Percentiles rank a stretch among this genome's conserved stretches.
phyloP scores from a whole-genome alignment of 2,113 vertebrate species.

The Xerus inauris region DNA sequence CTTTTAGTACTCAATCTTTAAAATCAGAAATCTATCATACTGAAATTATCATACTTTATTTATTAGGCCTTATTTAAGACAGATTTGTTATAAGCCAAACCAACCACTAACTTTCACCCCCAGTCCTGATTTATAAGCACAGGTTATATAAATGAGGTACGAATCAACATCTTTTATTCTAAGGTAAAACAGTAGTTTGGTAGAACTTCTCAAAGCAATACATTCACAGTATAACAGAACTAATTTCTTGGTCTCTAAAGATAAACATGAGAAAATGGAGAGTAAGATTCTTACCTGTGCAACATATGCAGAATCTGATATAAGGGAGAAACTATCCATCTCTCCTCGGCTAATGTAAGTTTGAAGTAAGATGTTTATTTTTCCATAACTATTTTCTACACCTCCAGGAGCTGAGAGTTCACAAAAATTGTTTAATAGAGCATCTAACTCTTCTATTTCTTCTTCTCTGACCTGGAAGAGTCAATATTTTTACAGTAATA shows the following conservation, averaged over 20 bases:
- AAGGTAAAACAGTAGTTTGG: constrained; percentile 19
- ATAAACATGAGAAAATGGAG: constrained; percentile 18
- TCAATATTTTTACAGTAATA: constrained; percentile 79
- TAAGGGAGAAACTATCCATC: constrained; percentile 98
- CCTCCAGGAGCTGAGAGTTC: constrained; percentile 95
- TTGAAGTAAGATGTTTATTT: constrained; percentile 98
- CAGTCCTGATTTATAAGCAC: background rate
- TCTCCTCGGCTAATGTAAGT: constrained; percentile 97
- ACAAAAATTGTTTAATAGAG: constrained; percentile 92
- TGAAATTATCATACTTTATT: constrained; percentile 32
- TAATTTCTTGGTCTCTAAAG: background rate
- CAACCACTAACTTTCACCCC: background rate
- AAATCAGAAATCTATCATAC: background rate
- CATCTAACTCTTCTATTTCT: constrained; percentile 95
- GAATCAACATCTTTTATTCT: background rate
- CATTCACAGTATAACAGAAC: background rate
- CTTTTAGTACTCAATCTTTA: constrained; percentile 5
- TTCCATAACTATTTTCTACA: constrained; percentile 97
- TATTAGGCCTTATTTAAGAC: background rate
- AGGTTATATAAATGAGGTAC: background rate
- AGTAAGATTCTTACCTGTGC: constrained; percentile 92
- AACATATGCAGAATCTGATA: constrained; percentile 97
- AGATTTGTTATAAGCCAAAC: background rate
- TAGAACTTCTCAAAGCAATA: background rate
- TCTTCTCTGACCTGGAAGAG: constrained; percentile 95